Conservation (phyloP, 2,113 vertebrate genomes). For the Tragelaphus buxtoni region DNA sequence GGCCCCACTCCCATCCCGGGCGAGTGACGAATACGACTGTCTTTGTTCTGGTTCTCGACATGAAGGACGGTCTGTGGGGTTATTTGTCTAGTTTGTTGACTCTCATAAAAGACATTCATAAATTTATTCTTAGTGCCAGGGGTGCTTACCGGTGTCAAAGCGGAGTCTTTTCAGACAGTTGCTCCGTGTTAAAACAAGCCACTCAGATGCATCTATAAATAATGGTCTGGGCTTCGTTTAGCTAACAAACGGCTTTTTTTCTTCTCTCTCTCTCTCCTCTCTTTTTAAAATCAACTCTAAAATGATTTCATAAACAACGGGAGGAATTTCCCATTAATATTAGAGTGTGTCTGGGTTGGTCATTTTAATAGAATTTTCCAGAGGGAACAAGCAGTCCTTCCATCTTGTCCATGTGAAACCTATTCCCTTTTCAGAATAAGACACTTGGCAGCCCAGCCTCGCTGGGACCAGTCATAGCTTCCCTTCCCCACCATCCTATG, state of each 20-base stretch:
- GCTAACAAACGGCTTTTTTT: slow-evolving; percentile 74
- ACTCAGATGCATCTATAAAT: slow-evolving; percentile 79
- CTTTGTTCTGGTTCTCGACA: slow-evolving; percentile 78
- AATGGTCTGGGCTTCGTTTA: slow-evolving; percentile 78
- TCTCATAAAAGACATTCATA: slow-evolving; percentile 80
- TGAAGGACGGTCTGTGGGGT: slow-evolving; percentile 74
- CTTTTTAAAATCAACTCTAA: slow-evolving; percentile 64
- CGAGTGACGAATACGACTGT: slow-evolving; percentile 66
- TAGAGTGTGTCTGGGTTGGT: slow-evolving; percentile 77
- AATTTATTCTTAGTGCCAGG: slow-evolving; percentile 77
- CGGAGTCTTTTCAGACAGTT: slow-evolving; percentile 74
- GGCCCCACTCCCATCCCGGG: slow-evolving; percentile 8
- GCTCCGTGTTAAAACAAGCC: slow-evolving; percentile 76
- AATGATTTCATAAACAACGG: slow-evolving; percentile 81
- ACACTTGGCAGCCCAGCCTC: slow-evolving; percentile 72
- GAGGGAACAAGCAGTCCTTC: slow-evolving; percentile 80
- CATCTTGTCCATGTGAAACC: slow-evolving; percentile 71
- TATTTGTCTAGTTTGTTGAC: slow-evolving; percentile 78
- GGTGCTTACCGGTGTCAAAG: slow-evolving; percentile 76
- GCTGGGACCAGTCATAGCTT: slow-evolving; percentile 71
- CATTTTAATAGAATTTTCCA: slow-evolving; percentile 83
- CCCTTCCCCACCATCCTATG: slow-evolving; percentile 52
- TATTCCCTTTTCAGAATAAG: slow-evolving; percentile 78
- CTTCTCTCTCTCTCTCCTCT: background rate
- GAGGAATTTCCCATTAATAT: slow-evolving; percentile 82